Conservation (phyloP, 2,113 vertebrate species). For the Andinoacara biseriatus region DNA sequence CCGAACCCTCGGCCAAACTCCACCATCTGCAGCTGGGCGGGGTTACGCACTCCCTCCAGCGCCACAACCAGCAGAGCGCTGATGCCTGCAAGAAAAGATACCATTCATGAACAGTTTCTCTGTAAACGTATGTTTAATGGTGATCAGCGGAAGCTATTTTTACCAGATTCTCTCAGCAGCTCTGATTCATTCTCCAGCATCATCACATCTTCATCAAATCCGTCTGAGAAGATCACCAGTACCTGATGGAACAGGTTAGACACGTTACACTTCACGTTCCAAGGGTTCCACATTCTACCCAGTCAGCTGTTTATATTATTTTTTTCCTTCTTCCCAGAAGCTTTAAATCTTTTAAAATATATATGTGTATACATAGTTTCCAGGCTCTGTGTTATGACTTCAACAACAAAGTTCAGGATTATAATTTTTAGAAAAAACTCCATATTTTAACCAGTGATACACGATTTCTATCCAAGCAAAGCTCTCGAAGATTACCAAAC, state of each 20-base stretch:
- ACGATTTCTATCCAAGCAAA: no score
- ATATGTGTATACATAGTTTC: no score
- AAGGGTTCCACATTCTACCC: no score
- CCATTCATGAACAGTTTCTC: not conserved
- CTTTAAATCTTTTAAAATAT: no score
- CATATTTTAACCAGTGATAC: no score
- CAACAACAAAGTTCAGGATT: no score
- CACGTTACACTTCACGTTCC: not conserved
- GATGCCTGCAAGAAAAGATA: conserved; percentile 74
- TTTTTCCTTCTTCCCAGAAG: no score
- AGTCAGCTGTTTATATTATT: no score
- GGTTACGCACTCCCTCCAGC: conserved; percentile 77
- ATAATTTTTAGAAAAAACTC: no score
- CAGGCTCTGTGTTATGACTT: no score
- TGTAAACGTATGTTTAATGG: not conserved
- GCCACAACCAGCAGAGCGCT: conserved; percentile 83
- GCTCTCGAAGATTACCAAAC: not conserved
- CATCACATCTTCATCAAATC: conserved; percentile 81
- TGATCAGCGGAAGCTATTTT: not conserved
- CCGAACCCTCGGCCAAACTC: conserved; percentile 89
- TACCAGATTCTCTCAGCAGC: conserved; percentile 78
- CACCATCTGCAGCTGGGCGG: conserved; percentile 82
- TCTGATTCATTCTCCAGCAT: conserved; percentile 73
- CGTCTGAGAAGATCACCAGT: conserved; percentile 89
- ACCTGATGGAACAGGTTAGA: conserved; percentile 70